These are phyloP conservation scores for Spatulosminthurus flaviceps DNA, from an alignment of 2,888 invertebrate species.

Conservation along the genomic window DNA sequence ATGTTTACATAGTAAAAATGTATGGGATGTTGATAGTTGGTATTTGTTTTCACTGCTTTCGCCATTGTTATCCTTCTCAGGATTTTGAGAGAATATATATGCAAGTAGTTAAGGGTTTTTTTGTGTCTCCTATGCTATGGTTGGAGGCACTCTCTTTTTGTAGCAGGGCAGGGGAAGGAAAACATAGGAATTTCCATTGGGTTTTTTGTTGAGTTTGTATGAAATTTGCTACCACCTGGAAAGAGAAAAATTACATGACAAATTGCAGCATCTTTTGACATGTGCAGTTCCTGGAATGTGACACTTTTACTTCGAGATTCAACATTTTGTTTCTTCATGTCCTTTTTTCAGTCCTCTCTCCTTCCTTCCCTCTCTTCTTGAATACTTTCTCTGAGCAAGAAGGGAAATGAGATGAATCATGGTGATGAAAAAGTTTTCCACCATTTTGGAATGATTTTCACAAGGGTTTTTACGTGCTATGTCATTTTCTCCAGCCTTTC, in stretches of 20 bases:
- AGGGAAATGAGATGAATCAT: too few species aligned
- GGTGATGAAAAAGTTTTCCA: too few species aligned
- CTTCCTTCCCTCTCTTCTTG: not conserved
- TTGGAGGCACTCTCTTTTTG: too few species aligned
- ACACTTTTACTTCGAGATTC: slow-evolving; percentile 2
- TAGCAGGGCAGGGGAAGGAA: not conserved
- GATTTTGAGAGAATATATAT: too few species aligned
- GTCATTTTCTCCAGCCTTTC: too few species aligned
- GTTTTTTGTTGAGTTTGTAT: not conserved
- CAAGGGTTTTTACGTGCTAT: too few species aligned
- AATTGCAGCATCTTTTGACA: slow-evolving; percentile 6
- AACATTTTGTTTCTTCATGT: not conserved
- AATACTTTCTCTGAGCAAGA: not conserved
- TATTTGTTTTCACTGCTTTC: too few species aligned
- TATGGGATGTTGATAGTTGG: too few species aligned
- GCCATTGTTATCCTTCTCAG: too few species aligned
- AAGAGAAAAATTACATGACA: slow-evolving; percentile 7
- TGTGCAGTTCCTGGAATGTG: not conserved
- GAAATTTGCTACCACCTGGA: slow-evolving; percentile 13
- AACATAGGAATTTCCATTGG: not conserved
- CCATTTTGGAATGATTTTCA: too few species aligned
- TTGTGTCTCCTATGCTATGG: too few species aligned
- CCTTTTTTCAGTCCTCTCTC: not conserved
- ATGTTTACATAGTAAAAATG: too few species aligned
- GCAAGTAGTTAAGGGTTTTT: not conserved